phyloP scores from a whole-genome alignment of 1,140 invertebrate genomes.

The Nasonia giraulti region DNA sequence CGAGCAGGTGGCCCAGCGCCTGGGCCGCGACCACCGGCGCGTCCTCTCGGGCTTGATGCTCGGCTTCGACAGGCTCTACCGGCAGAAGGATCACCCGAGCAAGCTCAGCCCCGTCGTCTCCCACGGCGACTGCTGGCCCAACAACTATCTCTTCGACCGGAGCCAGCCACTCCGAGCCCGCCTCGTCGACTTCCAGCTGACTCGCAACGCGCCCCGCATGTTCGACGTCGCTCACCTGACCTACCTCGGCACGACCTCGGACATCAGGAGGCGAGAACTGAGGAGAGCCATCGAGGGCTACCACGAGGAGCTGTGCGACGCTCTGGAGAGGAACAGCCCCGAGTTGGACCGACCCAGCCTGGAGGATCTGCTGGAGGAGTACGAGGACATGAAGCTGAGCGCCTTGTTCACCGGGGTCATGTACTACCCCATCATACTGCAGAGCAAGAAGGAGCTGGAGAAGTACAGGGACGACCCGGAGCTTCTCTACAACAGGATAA shows the following conservation, averaged over 20 bases:
- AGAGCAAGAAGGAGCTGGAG: not conserved
- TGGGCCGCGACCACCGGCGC: not conserved
- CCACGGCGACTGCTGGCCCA: not conserved
- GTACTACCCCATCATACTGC: constrained; percentile 56
- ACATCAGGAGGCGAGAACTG: not conserved
- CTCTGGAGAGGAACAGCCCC: constrained; percentile 35
- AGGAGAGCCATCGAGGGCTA: constrained; percentile 60
- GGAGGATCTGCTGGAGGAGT: constrained; percentile 60
- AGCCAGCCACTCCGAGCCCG: not conserved
- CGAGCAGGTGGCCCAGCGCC: not conserved
- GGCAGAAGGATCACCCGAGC: not conserved
- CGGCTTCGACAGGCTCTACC: not conserved
- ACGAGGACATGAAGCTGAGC: constrained; percentile 63
- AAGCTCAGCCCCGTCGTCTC: not conserved
- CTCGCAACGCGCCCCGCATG: not conserved
- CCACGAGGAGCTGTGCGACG: constrained; percentile 59
- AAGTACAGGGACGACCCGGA: not conserved
- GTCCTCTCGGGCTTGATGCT: not conserved
- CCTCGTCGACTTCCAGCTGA: constrained; percentile 15
- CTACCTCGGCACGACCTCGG: not conserved
- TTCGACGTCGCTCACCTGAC: not conserved
- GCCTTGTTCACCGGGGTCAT: constrained; percentile 58
- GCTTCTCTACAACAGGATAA: not conserved
- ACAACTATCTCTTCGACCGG: not conserved
- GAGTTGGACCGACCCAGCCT: constrained; percentile 55